Percentiles rank a stretch among this genome's conserved stretches.
Conservation (phyloP, 2,113 vertebrate species). For the Petrocephalus zakoni region DNA sequence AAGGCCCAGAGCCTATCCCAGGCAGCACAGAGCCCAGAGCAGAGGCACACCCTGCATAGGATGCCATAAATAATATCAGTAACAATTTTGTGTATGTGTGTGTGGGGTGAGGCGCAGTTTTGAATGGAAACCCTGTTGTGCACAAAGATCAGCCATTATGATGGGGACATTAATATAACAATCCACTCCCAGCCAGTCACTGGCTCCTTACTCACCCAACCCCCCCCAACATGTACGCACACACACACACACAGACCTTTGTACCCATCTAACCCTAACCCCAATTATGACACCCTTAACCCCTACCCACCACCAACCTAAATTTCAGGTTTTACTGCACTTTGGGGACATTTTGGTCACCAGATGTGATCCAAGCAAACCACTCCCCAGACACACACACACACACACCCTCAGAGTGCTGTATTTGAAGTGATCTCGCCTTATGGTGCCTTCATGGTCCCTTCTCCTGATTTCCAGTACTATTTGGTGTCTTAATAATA, state of each 20-base stretch:
- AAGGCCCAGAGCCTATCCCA: neutral
- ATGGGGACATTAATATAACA: neutral
- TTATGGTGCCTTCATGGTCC: neutral
- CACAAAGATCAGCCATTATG: neutral
- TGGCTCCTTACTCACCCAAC: slow-evolving; percentile 13
- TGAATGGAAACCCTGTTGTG: no score
- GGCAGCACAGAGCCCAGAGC: neutral
- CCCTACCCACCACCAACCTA: no score
- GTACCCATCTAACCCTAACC: no score
- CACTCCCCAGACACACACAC: neutral
- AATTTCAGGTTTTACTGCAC: no score
- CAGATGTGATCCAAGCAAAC: no score
- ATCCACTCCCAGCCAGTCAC: slow-evolving; percentile 1
- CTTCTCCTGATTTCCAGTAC: neutral
- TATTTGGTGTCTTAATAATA: neutral
- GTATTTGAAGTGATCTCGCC: neutral
- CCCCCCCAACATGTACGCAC: no score
- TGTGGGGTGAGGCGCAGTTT: neutral
- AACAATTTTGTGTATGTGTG: neutral
- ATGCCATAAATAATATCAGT: neutral
- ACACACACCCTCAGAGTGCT: neutral
- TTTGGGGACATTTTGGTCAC: no score
- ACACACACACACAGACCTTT: no score
- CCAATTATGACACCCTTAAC: no score
- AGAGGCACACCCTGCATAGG: neutral